phyloP scores from a whole-genome alignment of 2,113 vertebrate species.

The Heterotilapia buettikoferi region DNA sequence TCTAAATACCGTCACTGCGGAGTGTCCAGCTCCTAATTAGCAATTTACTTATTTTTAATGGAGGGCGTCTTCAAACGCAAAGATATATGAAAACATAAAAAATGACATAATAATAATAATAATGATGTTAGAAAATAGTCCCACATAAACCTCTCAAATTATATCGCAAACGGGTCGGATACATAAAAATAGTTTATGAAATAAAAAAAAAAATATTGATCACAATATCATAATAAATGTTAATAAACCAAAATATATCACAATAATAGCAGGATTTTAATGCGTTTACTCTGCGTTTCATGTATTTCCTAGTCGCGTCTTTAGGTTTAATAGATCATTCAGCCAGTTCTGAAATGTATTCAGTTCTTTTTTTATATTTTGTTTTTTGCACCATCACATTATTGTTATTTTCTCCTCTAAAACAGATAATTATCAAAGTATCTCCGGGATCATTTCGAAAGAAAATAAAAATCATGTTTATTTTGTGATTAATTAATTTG shows the following conservation, averaged over 20 bases:
- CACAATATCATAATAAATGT: background rate
- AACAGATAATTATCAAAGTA: background rate
- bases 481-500: background rate
- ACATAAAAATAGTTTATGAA: background rate
- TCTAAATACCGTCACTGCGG: background rate
- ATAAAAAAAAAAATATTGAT: background rate
- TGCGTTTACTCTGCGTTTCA: background rate
- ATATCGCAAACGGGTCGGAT: background rate
- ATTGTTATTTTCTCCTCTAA: background rate
- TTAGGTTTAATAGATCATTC: background rate
- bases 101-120: background rate
- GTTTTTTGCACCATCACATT: background rate
- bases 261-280: background rate
- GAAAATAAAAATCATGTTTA: background rate
- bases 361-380: background rate
- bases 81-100: background rate
- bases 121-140: background rate
- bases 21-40: background rate
- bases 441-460: background rate
- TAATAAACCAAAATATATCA: accelerated
- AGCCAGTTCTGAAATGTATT: background rate
- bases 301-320: background rate
- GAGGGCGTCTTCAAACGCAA: background rate
- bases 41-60: background rate
- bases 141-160: background rate